Evolutionary conservation across 2,888 invertebrate species (phyloP).

Genomic region (Cenopis cana): DNA sequence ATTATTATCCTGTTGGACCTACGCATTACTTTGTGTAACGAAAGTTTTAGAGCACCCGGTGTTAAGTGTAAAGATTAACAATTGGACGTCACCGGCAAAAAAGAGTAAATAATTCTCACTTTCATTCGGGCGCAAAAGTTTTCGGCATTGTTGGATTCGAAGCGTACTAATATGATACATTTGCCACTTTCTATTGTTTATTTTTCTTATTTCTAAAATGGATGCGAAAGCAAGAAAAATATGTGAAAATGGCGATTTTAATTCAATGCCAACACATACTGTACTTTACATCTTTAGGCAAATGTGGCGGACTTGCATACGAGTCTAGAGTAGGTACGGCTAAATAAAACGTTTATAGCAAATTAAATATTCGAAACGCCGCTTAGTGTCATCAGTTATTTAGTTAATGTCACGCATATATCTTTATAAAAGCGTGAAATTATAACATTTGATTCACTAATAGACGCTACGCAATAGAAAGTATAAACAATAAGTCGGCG

Average conservation of each 20-base stretch:
- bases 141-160: slow-evolving; percentile 14
- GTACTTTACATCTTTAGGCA: neutral
- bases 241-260: neutral
- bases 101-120: slow-evolving; percentile 31
- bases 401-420: slow-evolving; percentile 30
- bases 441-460: slow-evolving; percentile 75
- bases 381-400: slow-evolving; percentile 25
- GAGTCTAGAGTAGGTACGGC: neutral
- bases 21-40: slow-evolving; percentile 25
- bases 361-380: slow-evolving; percentile 14
- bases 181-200: slow-evolving; percentile 32
- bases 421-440: slow-evolving; percentile 70
- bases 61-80: slow-evolving; percentile 35
- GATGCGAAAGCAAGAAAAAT: neutral
- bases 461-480: slow-evolving; percentile 75
- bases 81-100: slow-evolving; percentile 23
- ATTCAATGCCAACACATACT: neutral
- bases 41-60: slow-evolving; percentile 33
- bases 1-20: slow-evolving; percentile 40
- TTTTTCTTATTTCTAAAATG: neutral
- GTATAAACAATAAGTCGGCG: slow-evolving; percentile 83
- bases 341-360: neutral
- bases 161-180: slow-evolving; percentile 15
- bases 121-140: slow-evolving; percentile 20
- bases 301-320: neutral